phyloP scores from a whole-genome alignment of 2,888 invertebrate species.

The Kryphioiulus occultus region DNA sequence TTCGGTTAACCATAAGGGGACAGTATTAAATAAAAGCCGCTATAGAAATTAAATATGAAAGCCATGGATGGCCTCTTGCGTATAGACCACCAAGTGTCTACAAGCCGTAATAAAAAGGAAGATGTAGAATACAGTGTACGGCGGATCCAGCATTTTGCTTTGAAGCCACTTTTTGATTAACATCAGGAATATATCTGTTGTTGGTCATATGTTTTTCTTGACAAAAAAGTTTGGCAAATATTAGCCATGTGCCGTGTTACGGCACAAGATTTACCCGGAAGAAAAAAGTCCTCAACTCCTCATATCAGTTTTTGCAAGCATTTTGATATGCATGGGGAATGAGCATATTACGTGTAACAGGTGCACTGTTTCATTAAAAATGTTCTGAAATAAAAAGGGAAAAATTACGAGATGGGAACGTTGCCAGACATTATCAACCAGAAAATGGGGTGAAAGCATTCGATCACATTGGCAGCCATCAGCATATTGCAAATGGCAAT shows the following conservation, averaged over 20 bases:
- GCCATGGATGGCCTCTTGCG: conserved; percentile 6
- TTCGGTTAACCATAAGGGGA: conserved; percentile 35
- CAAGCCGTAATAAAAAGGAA: background rate
- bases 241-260: background rate
- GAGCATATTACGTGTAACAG: too few relatives aligned
- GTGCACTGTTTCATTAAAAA: too few relatives aligned
- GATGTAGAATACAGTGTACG: background rate
- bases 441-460: background rate
- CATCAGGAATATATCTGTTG: background rate
- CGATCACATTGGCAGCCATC: too few relatives aligned
- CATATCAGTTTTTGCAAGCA: background rate
- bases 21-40: conserved; percentile 1
- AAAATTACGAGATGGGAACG: too few relatives aligned
- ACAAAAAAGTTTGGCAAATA: background rate
- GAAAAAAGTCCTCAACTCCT: background rate
- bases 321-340: too few relatives aligned
- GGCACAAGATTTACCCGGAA: background rate
- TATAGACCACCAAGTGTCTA: background rate
- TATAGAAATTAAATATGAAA: conserved; percentile 27
- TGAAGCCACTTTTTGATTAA: background rate
- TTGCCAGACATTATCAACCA: background rate
- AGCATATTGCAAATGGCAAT: too few relatives aligned
- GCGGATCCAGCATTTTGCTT: background rate
- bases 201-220: background rate
- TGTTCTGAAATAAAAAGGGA: background rate